Conservation (phyloP, 35 echinoderm and acorn worm species). For the Ophiothrix spiculata region DNA sequence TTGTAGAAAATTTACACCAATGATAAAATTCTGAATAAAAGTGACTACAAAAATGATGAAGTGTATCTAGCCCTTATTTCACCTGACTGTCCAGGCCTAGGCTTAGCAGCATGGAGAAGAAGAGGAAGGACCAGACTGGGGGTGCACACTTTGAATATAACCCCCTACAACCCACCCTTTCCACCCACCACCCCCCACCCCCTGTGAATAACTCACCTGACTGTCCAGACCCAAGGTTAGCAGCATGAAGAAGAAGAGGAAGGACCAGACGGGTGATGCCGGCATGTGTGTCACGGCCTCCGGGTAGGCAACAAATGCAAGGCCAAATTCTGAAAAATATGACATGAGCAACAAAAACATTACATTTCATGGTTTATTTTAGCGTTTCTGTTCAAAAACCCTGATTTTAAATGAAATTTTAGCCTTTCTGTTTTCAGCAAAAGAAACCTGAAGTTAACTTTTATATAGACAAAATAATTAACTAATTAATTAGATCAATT, state of each 20-base stretch:
- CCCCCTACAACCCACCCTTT: no score
- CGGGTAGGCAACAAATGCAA: conserved; percentile 82
- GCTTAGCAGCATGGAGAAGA: conserved; percentile 45
- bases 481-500: neutral
- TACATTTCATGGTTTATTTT: neutral
- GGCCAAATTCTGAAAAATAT: conserved; percentile 62
- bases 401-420: neutral
- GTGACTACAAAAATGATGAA: no score
- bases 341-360: neutral
- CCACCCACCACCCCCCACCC: no score
- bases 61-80: no score
- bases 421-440: no score
- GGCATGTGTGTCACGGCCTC: conserved; percentile 74
- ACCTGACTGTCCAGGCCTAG: conserved; percentile 43
- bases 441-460: neutral
- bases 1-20: no score
- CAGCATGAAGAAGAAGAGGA: conserved; percentile 91
- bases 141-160: no score
- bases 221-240: conserved; percentile 73
- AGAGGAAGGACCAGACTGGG: conserved; percentile 42
- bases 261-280: conserved; percentile 70
- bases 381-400: neutral
- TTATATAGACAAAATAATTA: neutral
- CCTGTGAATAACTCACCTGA: conserved; percentile 55
- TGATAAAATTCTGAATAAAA: no score